Evolutionary conservation across 1,140 invertebrate species (phyloP).

Genomic region (Aphelenchoides fujianensis): DNA sequence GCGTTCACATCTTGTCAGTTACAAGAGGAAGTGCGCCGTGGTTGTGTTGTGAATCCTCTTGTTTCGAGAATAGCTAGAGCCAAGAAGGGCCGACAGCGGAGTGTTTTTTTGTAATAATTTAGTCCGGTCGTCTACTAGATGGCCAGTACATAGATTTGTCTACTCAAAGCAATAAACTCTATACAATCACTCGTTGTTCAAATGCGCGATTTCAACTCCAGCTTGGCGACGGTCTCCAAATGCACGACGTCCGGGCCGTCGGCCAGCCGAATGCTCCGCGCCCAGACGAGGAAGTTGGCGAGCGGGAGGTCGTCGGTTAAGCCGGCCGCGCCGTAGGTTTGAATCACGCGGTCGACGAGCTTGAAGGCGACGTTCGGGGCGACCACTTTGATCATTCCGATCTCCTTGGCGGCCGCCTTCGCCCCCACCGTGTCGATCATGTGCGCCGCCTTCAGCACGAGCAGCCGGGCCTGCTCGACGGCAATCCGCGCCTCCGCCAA

Average conservation of each 20-base stretch:
- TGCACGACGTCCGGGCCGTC: slow-evolving; percentile 67
- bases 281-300: slow-evolving; percentile 59
- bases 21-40: too few relatives aligned
- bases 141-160: too few relatives aligned
- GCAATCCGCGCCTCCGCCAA: slow-evolving; percentile 64
- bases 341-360: slow-evolving; percentile 65
- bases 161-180: background rate
- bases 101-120: too few relatives aligned
- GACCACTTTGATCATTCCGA: slow-evolving; percentile 66
- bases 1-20: too few relatives aligned
- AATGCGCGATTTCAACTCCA: slow-evolving; percentile 56
- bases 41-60: too few relatives aligned
- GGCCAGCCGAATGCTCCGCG: slow-evolving; percentile 63
- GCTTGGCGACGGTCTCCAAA: slow-evolving; percentile 62
- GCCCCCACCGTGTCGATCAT: slow-evolving; percentile 66
- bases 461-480: slow-evolving; percentile 64
- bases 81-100: too few relatives aligned
- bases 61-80: too few relatives aligned
- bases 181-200: background rate
- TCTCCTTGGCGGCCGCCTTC: slow-evolving; percentile 65
- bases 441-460: slow-evolving; percentile 66
- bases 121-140: too few relatives aligned
- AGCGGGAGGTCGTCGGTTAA: slow-evolving; percentile 63
- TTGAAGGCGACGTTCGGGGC: slow-evolving; percentile 64
- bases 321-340: slow-evolving; percentile 64